Conservation (phyloP, 2,888 invertebrate species). For the Sarcophaga variegata region DNA sequence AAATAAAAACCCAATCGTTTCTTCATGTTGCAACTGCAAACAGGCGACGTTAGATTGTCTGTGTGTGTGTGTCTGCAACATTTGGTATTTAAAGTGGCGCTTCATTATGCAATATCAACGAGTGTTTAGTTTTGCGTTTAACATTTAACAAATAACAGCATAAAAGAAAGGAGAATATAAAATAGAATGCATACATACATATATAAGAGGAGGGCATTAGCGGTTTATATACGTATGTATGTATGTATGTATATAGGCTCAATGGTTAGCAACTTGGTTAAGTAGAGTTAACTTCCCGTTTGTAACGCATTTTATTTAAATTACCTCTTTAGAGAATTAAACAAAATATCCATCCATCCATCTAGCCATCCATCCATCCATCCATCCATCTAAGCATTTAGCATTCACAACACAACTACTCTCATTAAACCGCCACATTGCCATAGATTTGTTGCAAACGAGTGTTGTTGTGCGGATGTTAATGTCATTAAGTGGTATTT, state of each 20-base stretch:
- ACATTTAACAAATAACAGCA: slow-evolving; percentile 66
- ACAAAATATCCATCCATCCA: slow-evolving; percentile 19
- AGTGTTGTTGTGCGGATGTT: slow-evolving; percentile 55
- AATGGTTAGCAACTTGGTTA: neutral
- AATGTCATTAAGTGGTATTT: slow-evolving; percentile 65
- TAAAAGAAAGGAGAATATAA: slow-evolving; percentile 9
- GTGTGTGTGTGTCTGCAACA: slow-evolving; percentile 42
- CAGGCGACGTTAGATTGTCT: slow-evolving; percentile 17
- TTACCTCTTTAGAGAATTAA: slow-evolving; percentile 54
- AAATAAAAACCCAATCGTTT: neutral
- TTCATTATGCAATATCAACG: slow-evolving; percentile 73
- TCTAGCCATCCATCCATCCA: neutral
- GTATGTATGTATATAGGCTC: too few species aligned
- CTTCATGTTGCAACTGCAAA: slow-evolving; percentile 20
- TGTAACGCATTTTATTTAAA: slow-evolving; percentile 69
- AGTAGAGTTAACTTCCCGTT: slow-evolving; percentile 59
- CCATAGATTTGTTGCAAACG: slow-evolving; percentile 24
- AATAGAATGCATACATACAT: neutral
- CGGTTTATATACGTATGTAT: too few species aligned
- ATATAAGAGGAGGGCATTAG: too few species aligned
- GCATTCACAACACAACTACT: too few species aligned
- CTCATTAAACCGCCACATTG: too few species aligned
- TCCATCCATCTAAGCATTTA: too few species aligned
- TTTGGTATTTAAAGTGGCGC: slow-evolving; percentile 74
- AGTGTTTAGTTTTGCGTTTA: slow-evolving; percentile 69